A percentile compares a stretch with the other conserved stretches of the same genome.
These are phyloP conservation scores for Phoxinus phoxinus DNA, from an alignment of 2,113 vertebrate species.

Conservation along the genomic window DNA sequence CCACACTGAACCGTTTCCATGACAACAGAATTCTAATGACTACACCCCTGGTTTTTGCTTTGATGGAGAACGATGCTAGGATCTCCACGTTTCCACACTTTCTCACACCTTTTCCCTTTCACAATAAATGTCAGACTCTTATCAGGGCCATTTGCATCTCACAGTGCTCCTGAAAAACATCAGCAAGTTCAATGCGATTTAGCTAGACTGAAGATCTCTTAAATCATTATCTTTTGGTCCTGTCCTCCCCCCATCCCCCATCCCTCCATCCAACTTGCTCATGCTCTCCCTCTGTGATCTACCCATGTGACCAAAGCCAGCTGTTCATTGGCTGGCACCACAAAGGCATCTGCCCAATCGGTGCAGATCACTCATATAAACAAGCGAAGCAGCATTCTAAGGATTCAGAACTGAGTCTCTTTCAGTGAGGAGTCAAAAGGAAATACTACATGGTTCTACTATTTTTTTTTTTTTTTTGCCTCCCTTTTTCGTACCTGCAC, in stretches of 20 bases:
- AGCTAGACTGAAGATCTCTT: neutral
- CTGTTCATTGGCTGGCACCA: conserved; percentile 50
- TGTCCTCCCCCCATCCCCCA: conserved; percentile 7
- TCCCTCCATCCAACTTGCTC: conserved; percentile 32
- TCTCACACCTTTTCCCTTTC: neutral
- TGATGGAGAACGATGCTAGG: conserved; percentile 20
- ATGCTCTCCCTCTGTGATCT: conserved; percentile 43
- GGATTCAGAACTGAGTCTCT: conserved; percentile 44
- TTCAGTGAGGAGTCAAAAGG: conserved; percentile 18
- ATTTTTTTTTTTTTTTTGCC: neutral
- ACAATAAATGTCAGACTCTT: neutral
- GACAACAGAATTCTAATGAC: conserved; percentile 55
- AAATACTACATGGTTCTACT: conserved; percentile 10
- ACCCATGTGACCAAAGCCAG: conserved; percentile 46
- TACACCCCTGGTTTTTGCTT: conserved; percentile 46
- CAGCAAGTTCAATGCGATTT: neutral
- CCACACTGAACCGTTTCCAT: conserved; percentile 47
- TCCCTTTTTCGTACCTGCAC: neutral
- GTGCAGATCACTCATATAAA: conserved; percentile 46
- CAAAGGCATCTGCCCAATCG: conserved; percentile 49
- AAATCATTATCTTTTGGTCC: conserved; percentile 37
- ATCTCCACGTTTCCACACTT: neutral
- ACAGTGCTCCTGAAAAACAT: neutral
- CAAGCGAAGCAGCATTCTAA: conserved; percentile 55
- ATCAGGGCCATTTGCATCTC: neutral